Evolutionary conservation across 2,113 vertebrate genomes (phyloP).

Genomic region (Pterocles orientalis): DNA sequence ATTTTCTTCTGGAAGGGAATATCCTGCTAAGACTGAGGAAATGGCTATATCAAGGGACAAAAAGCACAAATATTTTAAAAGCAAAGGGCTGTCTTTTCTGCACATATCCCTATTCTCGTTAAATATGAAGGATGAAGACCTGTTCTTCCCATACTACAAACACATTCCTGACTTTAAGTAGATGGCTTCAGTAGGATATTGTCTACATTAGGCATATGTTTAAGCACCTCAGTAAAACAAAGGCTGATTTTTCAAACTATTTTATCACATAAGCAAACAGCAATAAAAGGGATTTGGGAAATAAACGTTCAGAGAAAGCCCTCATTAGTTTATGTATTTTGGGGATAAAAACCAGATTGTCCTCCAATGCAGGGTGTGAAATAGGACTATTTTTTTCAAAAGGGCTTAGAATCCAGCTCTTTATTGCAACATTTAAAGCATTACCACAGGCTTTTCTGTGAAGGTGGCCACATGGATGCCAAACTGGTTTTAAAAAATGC

Average conservation of each 20-base stretch:
- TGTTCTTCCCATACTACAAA: not conserved
- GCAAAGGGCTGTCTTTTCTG: not conserved
- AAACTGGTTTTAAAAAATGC: not conserved
- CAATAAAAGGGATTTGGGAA: not conserved
- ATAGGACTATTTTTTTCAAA: not conserved
- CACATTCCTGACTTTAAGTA: not conserved
- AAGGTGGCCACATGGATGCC: not conserved
- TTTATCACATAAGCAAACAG: not conserved
- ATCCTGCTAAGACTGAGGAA: not conserved
- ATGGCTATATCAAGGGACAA: constrained; percentile 34
- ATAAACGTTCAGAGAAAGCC: not conserved
- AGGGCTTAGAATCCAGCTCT: not conserved
- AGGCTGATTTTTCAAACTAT: not conserved
- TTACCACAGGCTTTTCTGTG: not conserved
- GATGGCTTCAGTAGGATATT: not conserved
- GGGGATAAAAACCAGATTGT: not conserved
- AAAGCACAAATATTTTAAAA: constrained; percentile 32
- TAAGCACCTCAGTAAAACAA: not conserved
- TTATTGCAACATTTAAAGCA: not conserved
- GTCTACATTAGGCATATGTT: not conserved
- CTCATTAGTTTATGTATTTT: not conserved
- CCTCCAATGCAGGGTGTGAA: accelerated
- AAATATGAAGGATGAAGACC: constrained; percentile 24
- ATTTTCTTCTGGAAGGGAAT: constrained; percentile 45
- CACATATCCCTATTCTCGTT: not conserved